Conservation (phyloP, 2,797 vertebrate genomes). For the Amblyopsis hoosieri region DNA sequence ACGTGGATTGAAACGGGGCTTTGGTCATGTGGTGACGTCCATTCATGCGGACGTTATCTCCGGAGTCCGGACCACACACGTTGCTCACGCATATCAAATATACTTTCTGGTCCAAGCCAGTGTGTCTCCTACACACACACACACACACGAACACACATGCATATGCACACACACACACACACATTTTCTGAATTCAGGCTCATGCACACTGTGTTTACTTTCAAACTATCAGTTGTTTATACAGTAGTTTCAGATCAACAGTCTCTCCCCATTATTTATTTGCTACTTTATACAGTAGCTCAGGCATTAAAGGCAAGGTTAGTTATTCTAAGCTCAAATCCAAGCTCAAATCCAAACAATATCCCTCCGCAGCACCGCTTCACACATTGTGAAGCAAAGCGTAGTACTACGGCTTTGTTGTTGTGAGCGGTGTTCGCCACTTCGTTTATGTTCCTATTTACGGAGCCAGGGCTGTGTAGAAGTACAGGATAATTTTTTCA, state of each 20-base stretch:
- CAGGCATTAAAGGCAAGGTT: too few species aligned
- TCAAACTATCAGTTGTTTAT: slow-evolving; percentile 55
- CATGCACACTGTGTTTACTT: slow-evolving; percentile 36
- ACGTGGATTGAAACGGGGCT: not conserved
- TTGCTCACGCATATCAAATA: slow-evolving; percentile 49
- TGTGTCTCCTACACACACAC: slow-evolving; percentile 8
- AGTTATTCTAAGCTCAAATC: too few species aligned
- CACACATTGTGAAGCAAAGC: too few species aligned
- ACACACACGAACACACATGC: slow-evolving; percentile 2
- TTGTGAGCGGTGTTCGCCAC: too few species aligned
- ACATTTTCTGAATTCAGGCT: slow-evolving; percentile 41
- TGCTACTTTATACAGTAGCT: not conserved
- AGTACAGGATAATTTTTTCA: too few species aligned
- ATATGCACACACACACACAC: too few species aligned
- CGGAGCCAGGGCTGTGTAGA: too few species aligned
- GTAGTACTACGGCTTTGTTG: too few species aligned
- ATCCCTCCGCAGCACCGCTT: too few species aligned
- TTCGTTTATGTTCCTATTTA: too few species aligned
- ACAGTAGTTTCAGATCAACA: slow-evolving; percentile 33
- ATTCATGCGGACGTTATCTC: not conserved
- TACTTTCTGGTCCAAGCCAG: slow-evolving; percentile 54
- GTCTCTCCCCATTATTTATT: slow-evolving; percentile 25
- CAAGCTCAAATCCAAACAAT: too few species aligned
- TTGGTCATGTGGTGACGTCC: slow-evolving; percentile 5
- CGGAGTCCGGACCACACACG: slow-evolving; percentile 27